phyloP scores from a whole-genome alignment of 2,113 vertebrate genomes.

The Turnix velox region DNA sequence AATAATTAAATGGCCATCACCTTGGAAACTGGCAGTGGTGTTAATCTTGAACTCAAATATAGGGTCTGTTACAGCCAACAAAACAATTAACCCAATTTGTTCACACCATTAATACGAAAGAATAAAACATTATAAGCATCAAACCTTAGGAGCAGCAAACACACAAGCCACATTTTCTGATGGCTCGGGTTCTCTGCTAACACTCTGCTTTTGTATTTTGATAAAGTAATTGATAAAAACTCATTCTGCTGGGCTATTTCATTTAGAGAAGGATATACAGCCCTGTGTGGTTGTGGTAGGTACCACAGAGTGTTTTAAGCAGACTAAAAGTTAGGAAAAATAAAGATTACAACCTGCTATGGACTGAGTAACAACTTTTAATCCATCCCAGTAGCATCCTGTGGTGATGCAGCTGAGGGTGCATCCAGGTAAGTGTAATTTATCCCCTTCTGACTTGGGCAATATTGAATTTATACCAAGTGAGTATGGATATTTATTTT shows the following conservation, averaged over 20 bases:
- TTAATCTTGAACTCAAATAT: slow-evolving; percentile 43
- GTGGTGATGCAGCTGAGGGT: not conserved
- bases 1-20: slow-evolving; percentile 44
- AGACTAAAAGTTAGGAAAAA: slow-evolving; percentile 1
- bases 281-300: not conserved
- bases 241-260: not conserved
- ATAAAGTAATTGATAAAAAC: not conserved
- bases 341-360: slow-evolving; percentile 19
- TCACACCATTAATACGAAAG: not conserved
- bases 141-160: not conserved
- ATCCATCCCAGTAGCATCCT: not conserved
- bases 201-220: not conserved
- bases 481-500: not conserved
- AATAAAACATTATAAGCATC: not conserved
- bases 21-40: slow-evolving; percentile 25
- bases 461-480: not conserved
- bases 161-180: not conserved
- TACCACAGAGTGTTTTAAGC: not conserved
- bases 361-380: not conserved
- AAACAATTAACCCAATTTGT: slow-evolving; percentile 13
- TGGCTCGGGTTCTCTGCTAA: not conserved
- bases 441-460: not conserved
- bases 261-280: not conserved
- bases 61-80: not conserved
- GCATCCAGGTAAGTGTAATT: slow-evolving; percentile 31